These are phyloP conservation scores for Pachyramphus minor DNA, from an alignment of 2,113 vertebrate genomes.

Conservation along the genomic window DNA sequence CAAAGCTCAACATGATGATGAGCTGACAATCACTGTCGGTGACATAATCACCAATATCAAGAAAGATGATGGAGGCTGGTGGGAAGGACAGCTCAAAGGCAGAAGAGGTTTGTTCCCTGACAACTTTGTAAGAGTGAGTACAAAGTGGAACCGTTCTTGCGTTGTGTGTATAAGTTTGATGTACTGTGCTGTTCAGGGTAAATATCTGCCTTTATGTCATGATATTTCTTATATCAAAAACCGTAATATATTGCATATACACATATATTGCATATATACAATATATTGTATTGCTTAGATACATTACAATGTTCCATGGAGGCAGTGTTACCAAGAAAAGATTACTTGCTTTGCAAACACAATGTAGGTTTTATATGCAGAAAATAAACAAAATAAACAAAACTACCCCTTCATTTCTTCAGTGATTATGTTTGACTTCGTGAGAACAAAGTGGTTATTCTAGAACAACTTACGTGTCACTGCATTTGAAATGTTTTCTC, in stretches of 20 bases:
- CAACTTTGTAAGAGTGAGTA: constrained; percentile 99
- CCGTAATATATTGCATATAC: neutral
- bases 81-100: constrained; percentile 97
- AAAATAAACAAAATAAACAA: constrained; percentile 11
- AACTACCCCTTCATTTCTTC: neutral
- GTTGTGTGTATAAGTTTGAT: constrained; percentile 24
- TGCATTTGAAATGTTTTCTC: neutral
- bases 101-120: constrained; percentile 97
- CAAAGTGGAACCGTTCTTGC: constrained; percentile 75
- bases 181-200: neutral
- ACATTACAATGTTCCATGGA: neutral
- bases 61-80: constrained; percentile 97
- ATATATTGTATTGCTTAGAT: too few species aligned
- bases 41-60: constrained; percentile 97
- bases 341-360: neutral
- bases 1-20: constrained; percentile 97
- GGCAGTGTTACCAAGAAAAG: neutral
- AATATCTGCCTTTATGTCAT: neutral
- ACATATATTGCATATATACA: neutral
- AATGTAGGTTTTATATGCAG: neutral
- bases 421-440: neutral
- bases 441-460: neutral
- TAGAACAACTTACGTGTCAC: neutral
- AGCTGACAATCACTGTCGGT: constrained; percentile 95
- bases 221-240: neutral